A percentile compares a stretch with the other conserved stretches of the same genome.
These are phyloP conservation scores for Ylistrum balloti DNA, from an alignment of 1,140 invertebrate species.

Conservation along the genomic window DNA sequence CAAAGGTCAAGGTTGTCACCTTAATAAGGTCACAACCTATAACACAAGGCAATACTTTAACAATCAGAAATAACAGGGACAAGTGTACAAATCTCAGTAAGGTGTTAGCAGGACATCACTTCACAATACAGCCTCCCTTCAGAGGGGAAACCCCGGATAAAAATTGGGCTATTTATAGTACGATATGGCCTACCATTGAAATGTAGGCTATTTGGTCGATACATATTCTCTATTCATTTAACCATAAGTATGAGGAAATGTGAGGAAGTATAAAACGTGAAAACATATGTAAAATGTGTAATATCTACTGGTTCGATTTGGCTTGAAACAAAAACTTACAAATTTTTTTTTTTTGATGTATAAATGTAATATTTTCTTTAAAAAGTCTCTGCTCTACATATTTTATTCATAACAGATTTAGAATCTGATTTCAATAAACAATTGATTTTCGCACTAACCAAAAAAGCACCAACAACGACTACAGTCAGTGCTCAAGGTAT, in stretches of 20 bases:
- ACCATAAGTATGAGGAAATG: neutral
- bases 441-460: neutral
- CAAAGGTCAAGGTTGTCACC: slow-evolving; percentile 24
- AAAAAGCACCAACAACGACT: neutral
- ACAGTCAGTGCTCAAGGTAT: neutral
- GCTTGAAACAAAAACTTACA: neutral
- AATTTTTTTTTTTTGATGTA: neutral
- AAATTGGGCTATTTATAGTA: neutral
- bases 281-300: neutral
- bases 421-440: neutral
- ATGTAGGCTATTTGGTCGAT: no score
- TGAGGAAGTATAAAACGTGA: neutral
- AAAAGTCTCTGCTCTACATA: no score
- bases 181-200: no score
- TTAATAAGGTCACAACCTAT: neutral
- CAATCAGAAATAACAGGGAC: neutral
- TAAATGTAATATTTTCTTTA: no score
- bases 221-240: neutral
- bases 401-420: no score
- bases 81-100: neutral
- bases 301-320: neutral
- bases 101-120: neutral
- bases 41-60: neutral
- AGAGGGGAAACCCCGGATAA: no score
- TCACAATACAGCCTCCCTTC: neutral